Evolutionary conservation across 2,888 invertebrate species (phyloP).

Genomic region (Tenthredo scrophulariae): DNA sequence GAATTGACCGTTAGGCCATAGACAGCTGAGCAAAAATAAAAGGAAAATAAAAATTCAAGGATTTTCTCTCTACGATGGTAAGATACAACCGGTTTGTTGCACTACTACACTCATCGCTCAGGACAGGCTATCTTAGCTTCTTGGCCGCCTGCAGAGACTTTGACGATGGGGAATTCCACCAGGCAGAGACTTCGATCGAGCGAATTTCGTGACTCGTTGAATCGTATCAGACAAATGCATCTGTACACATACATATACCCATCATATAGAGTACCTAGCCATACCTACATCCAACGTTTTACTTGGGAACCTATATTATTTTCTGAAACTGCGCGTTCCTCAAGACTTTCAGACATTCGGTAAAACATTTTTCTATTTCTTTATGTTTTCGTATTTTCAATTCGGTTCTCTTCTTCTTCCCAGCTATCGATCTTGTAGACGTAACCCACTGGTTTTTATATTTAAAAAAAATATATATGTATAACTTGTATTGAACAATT

Average conservation of each 20-base stretch:
- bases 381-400: not conserved
- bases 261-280: not conserved
- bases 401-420: not conserved
- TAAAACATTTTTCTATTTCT: conserved; percentile 5
- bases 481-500: not conserved
- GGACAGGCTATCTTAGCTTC: conserved; percentile 20
- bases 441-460: not conserved
- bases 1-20: conserved; percentile 1
- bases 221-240: conserved; percentile 44
- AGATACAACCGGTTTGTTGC: conserved; percentile 41
- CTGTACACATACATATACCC: conserved; percentile 9
- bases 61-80: not conserved
- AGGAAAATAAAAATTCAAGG: not conserved
- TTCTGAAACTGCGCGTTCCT: not conserved
- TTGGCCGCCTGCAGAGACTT: conserved; percentile 30
- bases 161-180: conserved; percentile 11
- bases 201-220: conserved; percentile 49
- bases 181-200: conserved; percentile 32
- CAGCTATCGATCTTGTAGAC: not conserved
- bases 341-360: not conserved
- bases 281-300: not conserved
- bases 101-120: conserved; percentile 23
- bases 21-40: conserved; percentile 12
- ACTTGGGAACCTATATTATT: not conserved
- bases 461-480: not conserved